Conservation (phyloP, 2,797 vertebrate genomes). For the Urophycis tenuis region DNA sequence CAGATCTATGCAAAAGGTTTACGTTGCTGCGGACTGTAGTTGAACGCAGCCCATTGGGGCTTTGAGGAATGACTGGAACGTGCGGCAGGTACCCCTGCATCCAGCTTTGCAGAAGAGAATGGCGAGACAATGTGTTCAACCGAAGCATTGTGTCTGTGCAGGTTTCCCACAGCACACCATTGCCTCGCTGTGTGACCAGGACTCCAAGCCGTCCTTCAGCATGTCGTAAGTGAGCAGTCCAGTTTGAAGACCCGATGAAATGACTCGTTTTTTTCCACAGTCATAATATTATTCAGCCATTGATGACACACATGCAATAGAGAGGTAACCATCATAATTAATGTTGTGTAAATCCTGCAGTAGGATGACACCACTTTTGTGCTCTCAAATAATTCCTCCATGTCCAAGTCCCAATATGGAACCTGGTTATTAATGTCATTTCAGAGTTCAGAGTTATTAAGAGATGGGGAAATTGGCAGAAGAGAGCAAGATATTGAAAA, state of each 20-base stretch:
- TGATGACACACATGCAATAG: too few relatives aligned
- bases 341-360: not conserved
- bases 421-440: not conserved
- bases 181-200: conserved; percentile 77
- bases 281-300: too few relatives aligned
- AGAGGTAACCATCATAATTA: not conserved
- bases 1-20: too few relatives aligned
- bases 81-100: not conserved
- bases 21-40: not conserved
- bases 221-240: conserved; percentile 80
- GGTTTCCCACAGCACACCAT: conserved; percentile 92
- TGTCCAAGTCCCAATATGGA: not conserved
- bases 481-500: too few relatives aligned
- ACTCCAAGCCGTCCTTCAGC: conserved; percentile 92
- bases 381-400: too few relatives aligned
- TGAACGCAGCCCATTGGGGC: not conserved
- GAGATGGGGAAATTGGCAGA: not conserved
- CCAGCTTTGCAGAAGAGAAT: too few relatives aligned
- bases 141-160: conserved; percentile 43
- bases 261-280: not conserved
- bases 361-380: too few relatives aligned
- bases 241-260: not conserved
- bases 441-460: not conserved
- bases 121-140: not conserved
- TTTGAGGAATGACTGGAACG: not conserved